Evolutionary conservation across 2,888 invertebrate genomes (phyloP), one percentile per base, ranked within the genome.

Genomic region (Ariolimax columbianus): DNA sequence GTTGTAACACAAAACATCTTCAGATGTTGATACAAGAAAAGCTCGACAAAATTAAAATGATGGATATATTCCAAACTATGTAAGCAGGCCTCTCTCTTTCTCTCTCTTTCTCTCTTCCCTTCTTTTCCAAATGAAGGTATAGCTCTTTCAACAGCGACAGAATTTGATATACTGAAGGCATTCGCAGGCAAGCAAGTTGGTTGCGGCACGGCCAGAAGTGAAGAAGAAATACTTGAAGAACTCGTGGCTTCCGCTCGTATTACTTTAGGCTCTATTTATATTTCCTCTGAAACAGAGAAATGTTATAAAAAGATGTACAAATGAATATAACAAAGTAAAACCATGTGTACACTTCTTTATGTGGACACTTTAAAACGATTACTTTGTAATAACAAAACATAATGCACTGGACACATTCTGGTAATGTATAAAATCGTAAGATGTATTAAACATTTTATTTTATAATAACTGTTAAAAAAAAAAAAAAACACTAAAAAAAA

Each of bases 271-370:
- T 72, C 38, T 82, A 82, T 40, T 75, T 55, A 43, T 73, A 82
- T 40, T 73, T 73, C 59, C 82, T 82, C 82, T 82, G 82, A 73
- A 81, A 72, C 9, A 72, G 9, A 72, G 36, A n/a, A 6, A 11
- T 4, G 11, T n/a, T 73, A n/a, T 7, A 73, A 1, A 68, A 68
- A 14, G 0, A 11, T 19, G 55, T 19, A 3, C 23, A 19, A 3
- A 55, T 47, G 6, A 14, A 9, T 9, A 47, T 47, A 47, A 47
- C 47, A 47, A 47, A 6, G 47, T 47, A 47, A 47, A 9, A 14
- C 6, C 47, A 47, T 47, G n/a, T n/a, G n/a, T n/a, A n/a, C n/a
- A n/a, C n/a, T n/a, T n/a, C n/a, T n/a, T n/a, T n/a, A n/a, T n/a
- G n/a, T n/a, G n/a, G n/a, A n/a, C n/a, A n/a, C n/a, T n/a, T n/a